Conservation (phyloP, 2,113 vertebrate genomes). For the Osmerus mordax region DNA sequence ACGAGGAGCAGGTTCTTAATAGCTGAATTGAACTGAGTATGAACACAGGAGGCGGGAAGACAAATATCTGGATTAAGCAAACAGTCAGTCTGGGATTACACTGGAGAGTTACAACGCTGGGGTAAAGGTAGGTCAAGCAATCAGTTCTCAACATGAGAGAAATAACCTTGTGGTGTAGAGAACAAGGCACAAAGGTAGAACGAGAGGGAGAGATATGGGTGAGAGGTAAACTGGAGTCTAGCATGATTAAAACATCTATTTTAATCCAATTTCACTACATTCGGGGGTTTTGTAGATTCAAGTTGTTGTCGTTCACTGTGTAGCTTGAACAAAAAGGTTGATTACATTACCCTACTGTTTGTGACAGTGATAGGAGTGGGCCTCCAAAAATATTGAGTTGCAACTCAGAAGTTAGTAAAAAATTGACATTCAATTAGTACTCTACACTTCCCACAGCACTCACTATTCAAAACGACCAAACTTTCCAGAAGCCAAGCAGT, state of each 20-base stretch:
- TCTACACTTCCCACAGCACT: slow-evolving; percentile 23
- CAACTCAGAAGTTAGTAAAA: background rate
- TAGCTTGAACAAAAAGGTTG: no score
- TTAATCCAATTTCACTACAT: no score
- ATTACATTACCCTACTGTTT: no score
- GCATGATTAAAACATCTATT: no score
- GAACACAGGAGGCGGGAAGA: slow-evolving; percentile 1
- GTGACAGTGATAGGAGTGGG: no score
- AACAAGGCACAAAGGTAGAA: no score
- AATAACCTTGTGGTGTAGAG: no score
- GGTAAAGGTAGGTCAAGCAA: slow-evolving; percentile 13
- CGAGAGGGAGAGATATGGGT: no score
- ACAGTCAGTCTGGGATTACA: background rate
- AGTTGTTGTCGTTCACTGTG: no score
- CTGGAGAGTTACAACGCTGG: background rate
- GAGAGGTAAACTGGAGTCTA: no score
- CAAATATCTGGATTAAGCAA: slow-evolving; percentile 14
- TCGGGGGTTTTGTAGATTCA: no score
- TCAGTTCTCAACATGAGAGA: slow-evolving; percentile 8
- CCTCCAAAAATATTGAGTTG: no score
- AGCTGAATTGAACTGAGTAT: background rate
- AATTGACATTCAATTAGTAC: slow-evolving; percentile 18
- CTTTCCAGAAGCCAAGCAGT: slow-evolving; percentile 51
- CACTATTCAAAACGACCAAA: slow-evolving; percentile 37
- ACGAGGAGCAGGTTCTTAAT: background rate